Conservation (phyloP, 2,797 vertebrate genomes). For the Lemur catta region DNA sequence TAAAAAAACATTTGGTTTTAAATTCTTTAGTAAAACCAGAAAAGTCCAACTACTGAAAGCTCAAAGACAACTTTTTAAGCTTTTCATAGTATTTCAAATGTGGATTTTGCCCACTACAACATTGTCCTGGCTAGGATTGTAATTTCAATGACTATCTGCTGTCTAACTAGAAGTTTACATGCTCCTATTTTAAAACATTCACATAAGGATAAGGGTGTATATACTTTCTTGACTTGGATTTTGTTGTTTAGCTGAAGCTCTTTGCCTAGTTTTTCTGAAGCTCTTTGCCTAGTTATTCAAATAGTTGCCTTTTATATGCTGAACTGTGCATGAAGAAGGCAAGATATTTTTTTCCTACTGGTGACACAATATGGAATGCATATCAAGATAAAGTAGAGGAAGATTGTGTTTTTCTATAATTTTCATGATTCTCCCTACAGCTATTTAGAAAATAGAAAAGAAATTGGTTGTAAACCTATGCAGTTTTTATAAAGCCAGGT, state of each 20-base stretch:
- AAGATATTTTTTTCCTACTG: slow-evolving; percentile 41
- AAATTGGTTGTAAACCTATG: slow-evolving; percentile 34
- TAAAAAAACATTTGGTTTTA: neutral
- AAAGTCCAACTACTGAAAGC: neutral
- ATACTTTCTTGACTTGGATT: slow-evolving; percentile 40
- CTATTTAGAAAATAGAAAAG: slow-evolving; percentile 45
- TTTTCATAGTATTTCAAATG: neutral
- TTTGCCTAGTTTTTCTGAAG: slow-evolving; percentile 60
- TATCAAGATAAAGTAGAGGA: slow-evolving; percentile 50
- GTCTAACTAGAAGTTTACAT: neutral
- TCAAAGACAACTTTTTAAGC: slow-evolving; percentile 47
- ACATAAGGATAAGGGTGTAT: slow-evolving; percentile 2
- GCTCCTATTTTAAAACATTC: slow-evolving; percentile 50
- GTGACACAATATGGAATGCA: slow-evolving; percentile 61
- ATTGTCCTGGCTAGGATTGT: neutral
- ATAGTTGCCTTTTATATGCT: slow-evolving; percentile 39
- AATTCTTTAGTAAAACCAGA: slow-evolving; percentile 6
- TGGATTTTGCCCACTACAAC: neutral
- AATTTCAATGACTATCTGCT: neutral
- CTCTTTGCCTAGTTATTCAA: slow-evolving; percentile 62
- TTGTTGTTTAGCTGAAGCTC: slow-evolving; percentile 4
- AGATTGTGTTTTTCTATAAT: slow-evolving; percentile 57
- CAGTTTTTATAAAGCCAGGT: neutral
- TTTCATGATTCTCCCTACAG: slow-evolving; percentile 64
- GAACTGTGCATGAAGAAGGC: neutral